Evolutionary conservation across 2,113 vertebrate species (phyloP), one percentile per base, ranked within the genome.

Genomic region (Acrocephalus kingi): DNA sequence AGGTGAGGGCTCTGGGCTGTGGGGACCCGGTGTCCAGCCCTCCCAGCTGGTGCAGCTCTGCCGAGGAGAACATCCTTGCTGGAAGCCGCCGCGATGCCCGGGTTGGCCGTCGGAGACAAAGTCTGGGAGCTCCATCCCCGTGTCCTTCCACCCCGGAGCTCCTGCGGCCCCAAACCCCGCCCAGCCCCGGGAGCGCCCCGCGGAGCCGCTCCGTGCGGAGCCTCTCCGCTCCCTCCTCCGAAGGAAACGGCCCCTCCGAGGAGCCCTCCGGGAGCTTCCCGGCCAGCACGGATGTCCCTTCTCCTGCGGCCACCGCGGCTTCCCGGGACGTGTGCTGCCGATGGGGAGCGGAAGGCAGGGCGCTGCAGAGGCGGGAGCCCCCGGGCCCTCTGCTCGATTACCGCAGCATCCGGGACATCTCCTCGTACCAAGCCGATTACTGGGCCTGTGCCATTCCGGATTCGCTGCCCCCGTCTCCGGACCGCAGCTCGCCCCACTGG

Each of bases 361-460:
- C 15, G 3, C 28, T 5, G 4, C 31, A 10, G 39, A 15, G 12
- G 2, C 25, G 2, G 37, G n/a, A 68, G 14, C 78, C 68, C n/a
- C 35, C 61, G 17, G 3, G 41, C 6, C 5, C 81, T 27, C 49
- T 56, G 66, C 68, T 78, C 1, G 61, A 13, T 49, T 51, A 30
- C 73, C 11, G 1, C 7, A 1, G 28, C 15, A 3, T 71, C 78
- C 68, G 71, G 15, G 85, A 73, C 37, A 90, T 55, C 87, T 98
- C 98, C 30, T 96, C 97, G 18, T 97, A 98, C 90, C 98, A 99
- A 90, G 98, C 98, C 0, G 97, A 98, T 85, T 99, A 99, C 96
- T 99, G 99, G 99, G 98, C 98, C 1, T 99, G 98, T 55, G 98
- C 98, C 83, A 98, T 99, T 21, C 99, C 99, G 0, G 97, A 98